phyloP scores from a whole-genome alignment of 1,140 invertebrate species.

The Plodia interpunctella region DNA sequence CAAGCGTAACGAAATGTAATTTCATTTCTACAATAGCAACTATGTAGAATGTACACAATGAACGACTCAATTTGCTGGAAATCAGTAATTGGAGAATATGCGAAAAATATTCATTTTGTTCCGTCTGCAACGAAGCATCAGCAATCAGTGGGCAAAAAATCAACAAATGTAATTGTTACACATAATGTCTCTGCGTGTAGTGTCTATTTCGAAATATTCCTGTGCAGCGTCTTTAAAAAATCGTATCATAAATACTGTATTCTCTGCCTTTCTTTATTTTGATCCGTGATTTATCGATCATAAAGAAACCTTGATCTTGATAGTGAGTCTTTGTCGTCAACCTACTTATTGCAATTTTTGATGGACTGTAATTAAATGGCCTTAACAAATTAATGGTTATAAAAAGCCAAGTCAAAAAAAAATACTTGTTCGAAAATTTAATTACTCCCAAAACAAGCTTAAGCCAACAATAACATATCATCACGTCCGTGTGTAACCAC shows the following conservation, averaged over 20 bases:
- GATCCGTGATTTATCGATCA: too few relatives aligned
- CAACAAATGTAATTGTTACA: constrained; percentile 33
- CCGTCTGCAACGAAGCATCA: constrained; percentile 34
- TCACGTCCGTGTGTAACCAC: constrained; percentile 26
- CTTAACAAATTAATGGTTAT: too few relatives aligned
- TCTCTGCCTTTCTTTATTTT: too few relatives aligned
- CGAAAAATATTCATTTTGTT: constrained; percentile 41
- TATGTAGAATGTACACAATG: not conserved
- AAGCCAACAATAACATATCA: constrained; percentile 23
- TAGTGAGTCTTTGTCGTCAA: too few relatives aligned
- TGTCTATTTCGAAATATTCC: too few relatives aligned
- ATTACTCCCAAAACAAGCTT: constrained; percentile 16
- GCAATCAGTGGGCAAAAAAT: constrained; percentile 36
- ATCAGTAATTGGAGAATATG: constrained; percentile 53
- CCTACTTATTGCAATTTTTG: too few relatives aligned
- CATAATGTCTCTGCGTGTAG: constrained; percentile 16
- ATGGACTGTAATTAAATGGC: too few relatives aligned
- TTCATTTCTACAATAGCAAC: not conserved
- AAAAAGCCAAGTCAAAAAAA: too few relatives aligned
- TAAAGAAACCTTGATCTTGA: too few relatives aligned
- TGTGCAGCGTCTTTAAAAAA: too few relatives aligned
- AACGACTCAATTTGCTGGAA: constrained; percentile 47
- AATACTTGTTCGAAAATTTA: too few relatives aligned
- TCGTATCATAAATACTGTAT: too few relatives aligned
- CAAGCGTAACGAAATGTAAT: not conserved